Percentiles rank a stretch among this genome's conserved stretches.
Evolutionary conservation across 2,888 invertebrate genomes (phyloP).

Genomic region (Asteroscopus sphinx): DNA sequence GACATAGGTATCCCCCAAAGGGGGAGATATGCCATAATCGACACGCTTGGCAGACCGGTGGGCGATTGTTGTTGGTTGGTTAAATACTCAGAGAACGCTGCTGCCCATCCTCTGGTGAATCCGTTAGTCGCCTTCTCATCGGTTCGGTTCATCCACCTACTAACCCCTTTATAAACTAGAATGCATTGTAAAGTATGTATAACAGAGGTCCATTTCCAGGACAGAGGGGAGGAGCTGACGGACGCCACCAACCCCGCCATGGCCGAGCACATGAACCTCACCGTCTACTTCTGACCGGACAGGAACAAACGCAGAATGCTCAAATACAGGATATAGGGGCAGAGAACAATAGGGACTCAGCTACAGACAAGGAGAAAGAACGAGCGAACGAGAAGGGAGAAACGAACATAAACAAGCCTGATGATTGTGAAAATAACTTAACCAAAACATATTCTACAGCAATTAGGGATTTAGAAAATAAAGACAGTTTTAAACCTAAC

Average conservation of each 20-base stretch:
- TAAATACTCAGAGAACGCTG: too few species aligned
- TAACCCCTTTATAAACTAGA: conserved; percentile 11
- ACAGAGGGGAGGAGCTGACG: conserved; percentile 70
- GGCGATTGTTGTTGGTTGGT: too few species aligned
- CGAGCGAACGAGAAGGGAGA: too few species aligned
- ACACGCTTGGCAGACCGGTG: too few species aligned
- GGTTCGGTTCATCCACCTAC: too few species aligned
- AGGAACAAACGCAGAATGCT: conserved; percentile 10
- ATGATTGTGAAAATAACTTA: conserved; percentile 1
- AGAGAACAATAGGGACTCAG: neutral
- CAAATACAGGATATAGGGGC: neutral
- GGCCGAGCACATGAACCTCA: conserved; percentile 91
- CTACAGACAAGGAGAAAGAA: neutral
- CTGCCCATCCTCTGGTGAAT: too few species aligned
- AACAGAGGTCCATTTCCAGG: conserved; percentile 70
- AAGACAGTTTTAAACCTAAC: neutral
- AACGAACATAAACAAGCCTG: conserved; percentile 1
- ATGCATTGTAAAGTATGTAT: conserved; percentile 49
- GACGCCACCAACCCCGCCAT: conserved; percentile 80
- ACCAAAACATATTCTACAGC: neutral
- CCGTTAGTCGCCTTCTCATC: too few species aligned
- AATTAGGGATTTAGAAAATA: neutral
- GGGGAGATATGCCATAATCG: too few species aligned
- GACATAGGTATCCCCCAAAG: too few species aligned
- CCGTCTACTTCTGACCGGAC: conserved; percentile 91